Evolutionary conservation across 2,888 invertebrate genomes (phyloP).

Genomic region (Nephrocerus scutellatus): DNA sequence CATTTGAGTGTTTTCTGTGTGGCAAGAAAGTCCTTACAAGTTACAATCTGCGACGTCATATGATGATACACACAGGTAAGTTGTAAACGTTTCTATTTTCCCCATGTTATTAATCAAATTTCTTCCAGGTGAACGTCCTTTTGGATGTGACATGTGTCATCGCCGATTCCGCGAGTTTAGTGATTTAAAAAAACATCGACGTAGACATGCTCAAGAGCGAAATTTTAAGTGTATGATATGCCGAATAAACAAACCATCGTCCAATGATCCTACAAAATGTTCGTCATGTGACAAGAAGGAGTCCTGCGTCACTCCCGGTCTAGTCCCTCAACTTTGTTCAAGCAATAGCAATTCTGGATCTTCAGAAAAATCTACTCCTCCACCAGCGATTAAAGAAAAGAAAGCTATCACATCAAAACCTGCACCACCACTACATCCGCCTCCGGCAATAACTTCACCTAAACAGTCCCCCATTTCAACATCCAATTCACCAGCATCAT

Average conservation of each 20-base stretch:
- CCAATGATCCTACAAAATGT: constrained; percentile 42
- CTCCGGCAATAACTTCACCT: constrained; percentile 30
- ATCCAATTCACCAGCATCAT: constrained; percentile 4
- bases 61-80: constrained; percentile 47
- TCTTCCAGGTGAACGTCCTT: constrained; percentile 41
- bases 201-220: constrained; percentile 36
- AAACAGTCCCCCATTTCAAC: too few relatives aligned
- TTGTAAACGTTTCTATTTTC: not conserved
- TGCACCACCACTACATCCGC: constrained; percentile 32
- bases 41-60: constrained; percentile 44
- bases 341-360: too few relatives aligned
- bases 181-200: constrained; percentile 45
- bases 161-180: constrained; percentile 46
- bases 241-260: constrained; percentile 31
- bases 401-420: too few relatives aligned
- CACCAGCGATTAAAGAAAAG: too few relatives aligned
- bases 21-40: constrained; percentile 44
- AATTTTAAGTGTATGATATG: constrained; percentile 44
- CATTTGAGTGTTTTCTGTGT: constrained; percentile 43
- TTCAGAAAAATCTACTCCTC: too few relatives aligned
- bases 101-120: not conserved
- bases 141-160: constrained; percentile 43
- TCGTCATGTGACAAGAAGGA: constrained; percentile 32
- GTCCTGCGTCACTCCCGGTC: constrained; percentile 10
- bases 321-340: too few relatives aligned